Evolutionary conservation across 2,113 vertebrate species (phyloP), one percentile per base, ranked within the genome.

Genomic region (Dendropsophus ebraccatus): DNA sequence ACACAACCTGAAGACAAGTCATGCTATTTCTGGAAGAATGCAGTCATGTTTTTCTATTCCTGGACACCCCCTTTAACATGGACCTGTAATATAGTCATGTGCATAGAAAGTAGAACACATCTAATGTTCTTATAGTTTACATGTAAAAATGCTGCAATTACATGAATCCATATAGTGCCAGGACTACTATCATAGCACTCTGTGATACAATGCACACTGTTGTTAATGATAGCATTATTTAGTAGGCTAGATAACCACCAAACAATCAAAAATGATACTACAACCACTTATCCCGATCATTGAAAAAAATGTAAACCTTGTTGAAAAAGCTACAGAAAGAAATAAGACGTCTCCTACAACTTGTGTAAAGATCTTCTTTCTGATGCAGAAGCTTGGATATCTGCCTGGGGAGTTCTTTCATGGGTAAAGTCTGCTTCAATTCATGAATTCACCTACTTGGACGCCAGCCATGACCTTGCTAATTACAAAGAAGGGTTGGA

Each of bases 381-480:
- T 11, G 32, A 70, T 70, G 67, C 19, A 2, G 67, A 37, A 11
- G 19, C 67, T 70, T 70, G 67, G 67, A 70, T 37, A 41, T 70
- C 32, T 70, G 67, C 67, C 67, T 70, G 35, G 67, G 35, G 17
- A 70, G 35, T 41, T 37, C 35, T 70, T 70, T 70, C 67, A 70
- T 70, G 67, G 35, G 67, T 70, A 70, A 70, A 70, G 35, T 23
- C 35, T 70, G 19, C 67, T 70, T 11, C 67, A 70, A 70, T 70
- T 70, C 67, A 70, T 41, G 67, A 70, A 70, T 70, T 70, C 67
- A 70, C 67, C 67, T 35, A 70, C 67, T 70, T 70, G 67, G 67
- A 70, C 35, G 35, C 35, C 16, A 37, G 67, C 67, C 67, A 70
- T 70, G 67, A 41, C 67, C 67, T 41, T 70, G 35, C 28, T 70